Conservation (phyloP, 2,888 invertebrate species). For the Stenodema calcarata region DNA sequence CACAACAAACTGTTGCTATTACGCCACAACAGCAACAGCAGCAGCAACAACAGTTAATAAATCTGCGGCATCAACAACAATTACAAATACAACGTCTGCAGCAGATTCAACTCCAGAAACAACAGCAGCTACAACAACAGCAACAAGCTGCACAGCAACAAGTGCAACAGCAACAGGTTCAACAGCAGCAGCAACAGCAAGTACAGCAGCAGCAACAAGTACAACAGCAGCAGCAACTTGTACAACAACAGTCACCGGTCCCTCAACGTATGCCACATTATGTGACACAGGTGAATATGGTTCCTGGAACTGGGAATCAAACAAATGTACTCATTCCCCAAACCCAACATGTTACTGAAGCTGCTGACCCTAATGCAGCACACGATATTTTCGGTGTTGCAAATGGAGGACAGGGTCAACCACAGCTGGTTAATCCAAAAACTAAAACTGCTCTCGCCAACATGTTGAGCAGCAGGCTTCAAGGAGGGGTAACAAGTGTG, state of each 20-base stretch:
- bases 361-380: slow-evolving; percentile 19
- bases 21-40: slow-evolving; percentile 59
- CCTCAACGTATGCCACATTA: slow-evolving; percentile 60
- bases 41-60: slow-evolving; percentile 63
- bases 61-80: slow-evolving; percentile 61
- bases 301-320: slow-evolving; percentile 39
- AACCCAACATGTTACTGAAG: slow-evolving; percentile 50
- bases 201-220: slow-evolving; percentile 60
- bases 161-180: slow-evolving; percentile 63
- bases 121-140: slow-evolving; percentile 62
- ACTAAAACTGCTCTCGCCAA: slow-evolving; percentile 95
- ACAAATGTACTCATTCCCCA: slow-evolving; percentile 49
- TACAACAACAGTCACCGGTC: slow-evolving; percentile 63
- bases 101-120: slow-evolving; percentile 66
- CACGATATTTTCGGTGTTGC: slow-evolving; percentile 48
- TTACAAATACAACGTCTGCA: slow-evolving; percentile 63
- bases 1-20: slow-evolving; percentile 9
- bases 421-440: slow-evolving; percentile 77
- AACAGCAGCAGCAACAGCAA: slow-evolving; percentile 66
- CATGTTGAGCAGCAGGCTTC: slow-evolving; percentile 84
- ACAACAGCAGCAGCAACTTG: slow-evolving; percentile 64
- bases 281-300: slow-evolving; percentile 57
- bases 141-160: slow-evolving; percentile 64
- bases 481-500: slow-evolving; percentile 61
- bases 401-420: slow-evolving; percentile 50